Percentiles rank a stretch among this genome's conserved stretches.
Evolutionary conservation across 2,888 invertebrate genomes (phyloP).

Genomic region (Lasius fuliginosus): DNA sequence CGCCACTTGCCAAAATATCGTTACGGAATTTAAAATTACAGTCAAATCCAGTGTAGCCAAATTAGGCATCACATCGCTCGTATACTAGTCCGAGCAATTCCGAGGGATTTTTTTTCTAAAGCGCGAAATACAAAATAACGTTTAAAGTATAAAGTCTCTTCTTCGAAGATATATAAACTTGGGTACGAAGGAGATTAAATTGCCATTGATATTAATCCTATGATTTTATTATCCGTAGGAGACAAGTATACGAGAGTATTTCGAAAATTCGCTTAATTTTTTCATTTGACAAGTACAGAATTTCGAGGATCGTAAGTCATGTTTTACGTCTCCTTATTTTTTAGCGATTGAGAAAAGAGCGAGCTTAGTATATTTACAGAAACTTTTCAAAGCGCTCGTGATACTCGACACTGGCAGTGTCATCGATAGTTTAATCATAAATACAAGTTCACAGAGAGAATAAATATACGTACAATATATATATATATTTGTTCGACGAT

Average conservation of each 20-base stretch:
- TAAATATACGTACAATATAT: not conserved
- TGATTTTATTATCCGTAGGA: not conserved
- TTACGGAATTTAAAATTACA: not conserved
- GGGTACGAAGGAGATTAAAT: not conserved
- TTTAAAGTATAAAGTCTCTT: not conserved
- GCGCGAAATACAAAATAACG: not conserved
- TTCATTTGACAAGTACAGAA: not conserved
- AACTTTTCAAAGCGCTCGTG: not conserved
- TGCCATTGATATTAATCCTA: not conserved
- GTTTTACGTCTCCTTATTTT: not conserved
- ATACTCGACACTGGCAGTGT: not conserved
- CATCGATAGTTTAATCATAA: not conserved
- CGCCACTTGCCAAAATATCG: not conserved
- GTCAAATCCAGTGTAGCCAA: not conserved
- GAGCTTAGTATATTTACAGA: conserved; percentile 25
- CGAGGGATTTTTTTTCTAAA: not conserved
- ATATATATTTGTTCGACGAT: conserved; percentile 8
- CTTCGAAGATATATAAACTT: not conserved
- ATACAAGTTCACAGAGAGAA: conserved; percentile 11
- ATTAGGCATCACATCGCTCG: not conserved
- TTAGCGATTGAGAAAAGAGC: not conserved
- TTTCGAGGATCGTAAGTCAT: not conserved
- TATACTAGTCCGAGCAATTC: not conserved
- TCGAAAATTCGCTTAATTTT: not conserved
- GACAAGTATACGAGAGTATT: not conserved